These are phyloP conservation scores for Malacosoma neustria DNA, from an alignment of 2,888 invertebrate genomes.

Conservation along the genomic window DNA sequence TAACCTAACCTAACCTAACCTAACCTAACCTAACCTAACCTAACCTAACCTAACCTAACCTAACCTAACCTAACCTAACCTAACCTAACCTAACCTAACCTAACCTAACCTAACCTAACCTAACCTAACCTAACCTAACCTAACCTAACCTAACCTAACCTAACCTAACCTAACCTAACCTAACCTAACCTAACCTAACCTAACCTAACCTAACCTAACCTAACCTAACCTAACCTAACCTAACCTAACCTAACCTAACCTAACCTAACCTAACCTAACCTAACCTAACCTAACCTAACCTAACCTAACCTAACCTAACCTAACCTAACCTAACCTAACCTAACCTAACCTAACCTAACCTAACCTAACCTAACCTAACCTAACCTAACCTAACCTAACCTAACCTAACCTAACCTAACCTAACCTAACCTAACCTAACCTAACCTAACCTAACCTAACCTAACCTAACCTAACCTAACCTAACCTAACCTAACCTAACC, in stretches of 20 bases:
- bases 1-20: constrained; percentile 18
- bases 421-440: background rate
- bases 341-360: constrained; percentile 6
- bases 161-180: constrained; percentile 11
- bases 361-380: constrained; percentile 8
- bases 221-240: constrained; percentile 9
- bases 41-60: constrained; percentile 14
- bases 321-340: constrained; percentile 6
- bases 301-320: constrained; percentile 3
- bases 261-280: constrained; percentile 5
- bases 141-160: constrained; percentile 12
- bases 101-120: constrained; percentile 12
- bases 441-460: constrained; percentile 2
- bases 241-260: constrained; percentile 7
- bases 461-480: constrained; percentile 5
- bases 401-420: constrained; percentile 2
- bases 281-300: constrained; percentile 8
- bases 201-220: constrained; percentile 9
- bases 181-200: constrained; percentile 9
- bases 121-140: constrained; percentile 12
- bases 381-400: constrained; percentile 5
- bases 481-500: constrained; percentile 1
- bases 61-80: constrained; percentile 10
- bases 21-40: constrained; percentile 15
- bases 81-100: constrained; percentile 12